A percentile compares a stretch with the other conserved stretches of the same genome.
These are phyloP conservation scores for Epirrhoe tristata DNA, from an alignment of 2,888 invertebrate genomes.

Conservation along the genomic window DNA sequence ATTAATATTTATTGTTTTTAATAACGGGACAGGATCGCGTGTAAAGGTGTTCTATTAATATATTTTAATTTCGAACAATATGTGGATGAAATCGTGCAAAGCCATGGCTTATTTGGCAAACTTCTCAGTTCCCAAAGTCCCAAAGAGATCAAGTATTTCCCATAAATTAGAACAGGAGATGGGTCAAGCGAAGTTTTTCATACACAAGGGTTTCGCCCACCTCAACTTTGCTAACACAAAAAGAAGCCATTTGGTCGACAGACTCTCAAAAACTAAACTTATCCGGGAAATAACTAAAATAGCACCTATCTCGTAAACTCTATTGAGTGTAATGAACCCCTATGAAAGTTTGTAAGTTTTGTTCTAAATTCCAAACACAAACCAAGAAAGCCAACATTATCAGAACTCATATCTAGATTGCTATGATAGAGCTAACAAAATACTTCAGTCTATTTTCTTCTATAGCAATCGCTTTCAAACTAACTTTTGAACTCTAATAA, in stretches of 20 bases:
- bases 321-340: conserved; percentile 33
- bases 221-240: conserved; percentile 19
- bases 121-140: conserved; percentile 2
- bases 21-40: too few species aligned
- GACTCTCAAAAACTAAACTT: conserved; percentile 14
- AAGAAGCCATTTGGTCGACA: conserved; percentile 19
- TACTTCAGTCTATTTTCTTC: conserved; percentile 6
- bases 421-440: conserved; percentile 1
- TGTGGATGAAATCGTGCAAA: neutral
- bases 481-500: neutral
- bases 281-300: conserved; percentile 20
- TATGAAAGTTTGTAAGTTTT: conserved; percentile 33
- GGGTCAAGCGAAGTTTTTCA: conserved; percentile 19
- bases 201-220: conserved; percentile 11
- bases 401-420: conserved; percentile 12
- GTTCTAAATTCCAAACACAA: conserved; percentile 32
- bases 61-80: too few species aligned
- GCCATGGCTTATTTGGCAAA: conserved; percentile 1
- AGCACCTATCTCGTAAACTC: conserved; percentile 22
- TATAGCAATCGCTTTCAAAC: neutral
- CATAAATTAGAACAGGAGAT: conserved; percentile 25
- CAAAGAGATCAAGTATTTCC: conserved; percentile 3
- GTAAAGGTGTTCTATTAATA: too few species aligned
- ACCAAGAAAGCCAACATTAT: conserved; percentile 26
- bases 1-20: too few species aligned